A percentile compares a stretch with the other conserved stretches of the same genome.
These are phyloP conservation scores for Peromyscus californicus DNA, from an alignment of 2,113 vertebrate genomes.

Conservation along the genomic window DNA sequence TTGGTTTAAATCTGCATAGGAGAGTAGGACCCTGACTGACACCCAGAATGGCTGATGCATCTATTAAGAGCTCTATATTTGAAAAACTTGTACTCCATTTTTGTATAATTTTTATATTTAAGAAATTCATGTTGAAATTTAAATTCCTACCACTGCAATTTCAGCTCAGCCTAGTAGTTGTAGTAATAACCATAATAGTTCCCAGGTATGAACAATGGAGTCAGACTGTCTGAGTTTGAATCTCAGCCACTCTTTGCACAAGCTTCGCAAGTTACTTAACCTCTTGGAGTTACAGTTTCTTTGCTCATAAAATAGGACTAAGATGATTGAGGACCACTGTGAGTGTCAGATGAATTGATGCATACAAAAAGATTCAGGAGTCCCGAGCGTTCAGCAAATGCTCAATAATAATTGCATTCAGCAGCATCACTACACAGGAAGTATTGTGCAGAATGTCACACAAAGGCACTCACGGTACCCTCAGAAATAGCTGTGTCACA, in stretches of 20 bases:
- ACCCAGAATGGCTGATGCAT: neutral
- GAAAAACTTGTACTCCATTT: slow-evolving; percentile 26
- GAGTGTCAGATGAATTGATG: neutral
- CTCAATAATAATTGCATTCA: neutral
- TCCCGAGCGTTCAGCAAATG: neutral
- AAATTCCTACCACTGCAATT: slow-evolving; percentile 56
- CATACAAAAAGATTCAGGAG: neutral
- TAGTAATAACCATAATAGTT: slow-evolving; percentile 56
- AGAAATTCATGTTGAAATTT: slow-evolving; percentile 62
- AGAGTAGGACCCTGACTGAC: neutral
- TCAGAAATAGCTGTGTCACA: neutral
- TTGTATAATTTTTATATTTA: slow-evolving; percentile 46
- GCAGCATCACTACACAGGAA: neutral
- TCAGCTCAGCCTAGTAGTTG: slow-evolving; percentile 53
- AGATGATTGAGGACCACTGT: neutral
- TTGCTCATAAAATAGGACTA: slow-evolving; percentile 17
- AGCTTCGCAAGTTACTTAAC: neutral
- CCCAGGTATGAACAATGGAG: slow-evolving; percentile 49
- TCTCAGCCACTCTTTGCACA: neutral
- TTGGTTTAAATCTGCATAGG: neutral
- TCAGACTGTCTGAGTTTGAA: slow-evolving; percentile 60
- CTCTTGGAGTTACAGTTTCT: neutral
- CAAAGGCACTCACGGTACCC: neutral
- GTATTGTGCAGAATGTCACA: neutral
- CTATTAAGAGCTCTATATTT: slow-evolving; percentile 44